These are phyloP conservation scores for Nyctalus aviator DNA, from an alignment of 2,797 vertebrate genomes.

Conservation along the genomic window DNA sequence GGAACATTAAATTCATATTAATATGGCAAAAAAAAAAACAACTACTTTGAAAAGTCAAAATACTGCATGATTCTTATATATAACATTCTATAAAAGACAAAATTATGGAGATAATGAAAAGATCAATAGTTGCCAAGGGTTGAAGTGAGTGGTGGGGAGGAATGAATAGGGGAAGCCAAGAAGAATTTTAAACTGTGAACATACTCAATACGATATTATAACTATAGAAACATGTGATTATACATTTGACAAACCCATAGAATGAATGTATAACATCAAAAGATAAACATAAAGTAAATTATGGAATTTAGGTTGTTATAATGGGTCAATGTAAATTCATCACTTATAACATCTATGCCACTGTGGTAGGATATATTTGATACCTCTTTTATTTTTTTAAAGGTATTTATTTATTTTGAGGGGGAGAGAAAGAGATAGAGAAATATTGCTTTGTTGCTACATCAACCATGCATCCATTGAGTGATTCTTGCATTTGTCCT, in stretches of 20 bases:
- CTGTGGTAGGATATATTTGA: neutral
- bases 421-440: neutral
- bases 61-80: neutral
- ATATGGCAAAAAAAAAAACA: neutral
- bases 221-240: neutral
- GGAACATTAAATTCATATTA: neutral
- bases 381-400: neutral
- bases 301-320: neutral
- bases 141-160: neutral
- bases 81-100: neutral
- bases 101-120: neutral
- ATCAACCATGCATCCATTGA: neutral
- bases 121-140: neutral
- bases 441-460: neutral
- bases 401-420: neutral
- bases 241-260: neutral
- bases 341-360: neutral
- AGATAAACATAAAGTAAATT: neutral
- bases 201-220: neutral
- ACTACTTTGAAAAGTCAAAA: neutral
- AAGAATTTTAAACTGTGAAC: neutral
- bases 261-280: neutral
- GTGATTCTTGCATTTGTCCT: neutral
- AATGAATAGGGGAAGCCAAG: neutral
- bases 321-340: neutral